Evolutionary conservation across 1,140 invertebrate species (phyloP).

Genomic region (Drosophila guanche): DNA sequence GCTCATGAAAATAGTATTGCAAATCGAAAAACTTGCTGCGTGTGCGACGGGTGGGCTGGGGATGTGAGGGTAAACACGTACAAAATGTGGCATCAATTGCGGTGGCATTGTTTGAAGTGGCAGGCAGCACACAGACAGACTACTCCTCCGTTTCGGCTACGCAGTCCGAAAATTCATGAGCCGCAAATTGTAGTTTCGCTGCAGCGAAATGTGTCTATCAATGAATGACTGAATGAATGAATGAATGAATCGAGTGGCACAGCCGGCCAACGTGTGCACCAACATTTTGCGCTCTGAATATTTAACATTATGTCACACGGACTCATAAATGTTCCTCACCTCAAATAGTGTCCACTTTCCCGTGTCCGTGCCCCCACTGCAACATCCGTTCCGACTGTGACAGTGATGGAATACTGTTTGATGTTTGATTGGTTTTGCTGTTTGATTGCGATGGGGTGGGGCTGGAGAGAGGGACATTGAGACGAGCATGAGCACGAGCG

Average conservation of each 20-base stretch:
- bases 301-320: slow-evolving; percentile 44
- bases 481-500: slow-evolving; percentile 16
- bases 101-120: slow-evolving; percentile 55
- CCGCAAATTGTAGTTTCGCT: slow-evolving; percentile 56
- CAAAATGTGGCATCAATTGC: slow-evolving; percentile 70
- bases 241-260: background rate
- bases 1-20: slow-evolving; percentile 57
- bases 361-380: background rate
- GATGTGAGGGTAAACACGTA: slow-evolving; percentile 2
- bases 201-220: slow-evolving; percentile 19
- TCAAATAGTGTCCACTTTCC: background rate
- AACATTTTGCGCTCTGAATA: slow-evolving; percentile 55
- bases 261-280: slow-evolving; percentile 18
- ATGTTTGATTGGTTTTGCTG: slow-evolving; percentile 64
- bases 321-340: slow-evolving; percentile 53
- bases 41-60: background rate
- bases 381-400: slow-evolving; percentile 24
- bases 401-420: slow-evolving; percentile 73
- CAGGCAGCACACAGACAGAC: background rate
- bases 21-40: slow-evolving; percentile 62
- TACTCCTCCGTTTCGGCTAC: too few relatives aligned
- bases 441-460: slow-evolving; percentile 44
- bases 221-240: slow-evolving; percentile 11
- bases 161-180: slow-evolving; percentile 45
- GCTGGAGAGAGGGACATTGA: slow-evolving; percentile 34